Evolutionary conservation across 2,888 invertebrate genomes (phyloP).

Genomic region (Rosalia funebris): DNA sequence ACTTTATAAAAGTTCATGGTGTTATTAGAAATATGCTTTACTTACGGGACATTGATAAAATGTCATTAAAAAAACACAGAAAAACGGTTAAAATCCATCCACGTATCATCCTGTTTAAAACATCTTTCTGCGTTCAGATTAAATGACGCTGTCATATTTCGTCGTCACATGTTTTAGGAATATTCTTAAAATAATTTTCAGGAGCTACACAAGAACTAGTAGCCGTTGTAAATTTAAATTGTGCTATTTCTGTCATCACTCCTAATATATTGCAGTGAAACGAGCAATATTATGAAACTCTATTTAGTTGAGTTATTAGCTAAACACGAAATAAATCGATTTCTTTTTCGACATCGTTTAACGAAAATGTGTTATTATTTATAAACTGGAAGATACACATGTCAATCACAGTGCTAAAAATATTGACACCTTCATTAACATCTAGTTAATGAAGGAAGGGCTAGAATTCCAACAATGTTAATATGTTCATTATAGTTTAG

Average conservation of each 20-base stretch:
- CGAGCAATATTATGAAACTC: constrained; percentile 2
- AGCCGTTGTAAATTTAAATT: not conserved
- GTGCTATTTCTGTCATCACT: constrained; percentile 13
- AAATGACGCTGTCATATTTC: constrained; percentile 26
- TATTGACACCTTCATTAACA: no score
- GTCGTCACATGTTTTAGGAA: constrained; percentile 17
- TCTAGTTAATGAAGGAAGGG: no score
- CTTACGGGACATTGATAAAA: constrained; percentile 22
- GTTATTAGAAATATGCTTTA: no score
- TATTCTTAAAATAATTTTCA: constrained; percentile 3
- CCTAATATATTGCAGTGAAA: constrained; percentile 6
- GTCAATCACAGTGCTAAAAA: no score
- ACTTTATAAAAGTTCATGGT: no score
- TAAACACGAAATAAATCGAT: not conserved
- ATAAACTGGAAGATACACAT: no score
- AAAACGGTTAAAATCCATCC: constrained; percentile 21
- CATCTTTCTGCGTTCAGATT: constrained; percentile 7
- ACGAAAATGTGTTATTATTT: not conserved
- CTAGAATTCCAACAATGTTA: no score
- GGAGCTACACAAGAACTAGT: constrained; percentile 3
- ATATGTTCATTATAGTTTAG: no score
- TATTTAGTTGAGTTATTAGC: not conserved
- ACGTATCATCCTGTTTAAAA: constrained; percentile 19
- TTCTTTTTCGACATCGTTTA: not conserved
- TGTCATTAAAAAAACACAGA: constrained; percentile 17